Conservation (phyloP, 2,113 vertebrate species). For the Gorsachius goisagi region DNA sequence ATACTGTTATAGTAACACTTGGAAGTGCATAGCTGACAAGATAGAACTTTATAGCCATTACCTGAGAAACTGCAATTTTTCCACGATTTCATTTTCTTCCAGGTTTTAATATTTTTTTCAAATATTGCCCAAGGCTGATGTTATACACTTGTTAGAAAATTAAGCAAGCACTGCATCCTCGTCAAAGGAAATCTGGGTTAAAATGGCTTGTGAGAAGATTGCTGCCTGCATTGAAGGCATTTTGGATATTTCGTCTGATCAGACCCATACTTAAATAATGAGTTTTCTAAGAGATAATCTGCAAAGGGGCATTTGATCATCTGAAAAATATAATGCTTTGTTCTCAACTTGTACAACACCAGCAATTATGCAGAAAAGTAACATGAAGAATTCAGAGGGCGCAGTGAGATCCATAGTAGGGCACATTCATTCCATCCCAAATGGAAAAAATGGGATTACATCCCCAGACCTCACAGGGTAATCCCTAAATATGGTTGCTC, state of each 20-base stretch:
- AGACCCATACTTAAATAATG: not conserved
- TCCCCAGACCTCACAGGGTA: not conserved
- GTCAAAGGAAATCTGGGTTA: not conserved
- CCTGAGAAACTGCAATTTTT: not conserved
- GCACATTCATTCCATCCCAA: not conserved
- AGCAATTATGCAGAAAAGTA: not conserved
- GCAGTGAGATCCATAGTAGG: not conserved
- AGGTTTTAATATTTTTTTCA: not conserved
- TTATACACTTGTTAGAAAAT: not conserved
- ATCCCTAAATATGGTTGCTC: not conserved
- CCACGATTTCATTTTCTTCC: not conserved
- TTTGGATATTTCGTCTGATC: not conserved
- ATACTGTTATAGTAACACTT: not conserved
- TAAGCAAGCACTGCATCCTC: fast-evolving
- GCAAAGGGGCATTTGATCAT: not conserved
- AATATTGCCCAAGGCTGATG: not conserved
- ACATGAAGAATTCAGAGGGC: not conserved
- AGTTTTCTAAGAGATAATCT: not conserved
- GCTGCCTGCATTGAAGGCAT: not conserved
- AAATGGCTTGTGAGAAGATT: not conserved
- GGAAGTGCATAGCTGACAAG: not conserved
- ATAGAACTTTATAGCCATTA: not conserved
- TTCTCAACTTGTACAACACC: not conserved
- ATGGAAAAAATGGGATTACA: not conserved
- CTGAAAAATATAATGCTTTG: not conserved